Base-by-base conservation (phyloP, 1,140 invertebrate genomes). In the Meloidogyne chitwoodi region DNA sequence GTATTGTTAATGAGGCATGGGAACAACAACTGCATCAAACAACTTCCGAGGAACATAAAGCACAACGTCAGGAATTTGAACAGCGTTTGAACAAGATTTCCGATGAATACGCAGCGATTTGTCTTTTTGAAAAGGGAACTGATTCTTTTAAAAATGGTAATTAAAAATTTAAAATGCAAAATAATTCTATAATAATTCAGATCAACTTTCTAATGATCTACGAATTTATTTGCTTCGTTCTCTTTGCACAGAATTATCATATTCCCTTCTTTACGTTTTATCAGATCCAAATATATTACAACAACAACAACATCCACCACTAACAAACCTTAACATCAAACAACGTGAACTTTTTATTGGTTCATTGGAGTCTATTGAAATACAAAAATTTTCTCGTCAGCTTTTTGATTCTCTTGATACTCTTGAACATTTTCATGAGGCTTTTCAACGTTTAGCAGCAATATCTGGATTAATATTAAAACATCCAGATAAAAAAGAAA, bases 401-500 rank as follows among this genome's bases (percentile, higher is more conserved):
- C 71, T 81, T n/a, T 81, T 83, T 66, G 66, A 81, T 62, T 34
- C 29, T 29, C 38, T 80, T 10, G 61, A 71, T 19, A 34, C 48
- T 26, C 19, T 81, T 26, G 72, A 67, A 19, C 38, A 61, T 19
- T 81, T 81, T 65, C 80, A 81, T 34, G 80, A 81, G 19, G 64
- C 80, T 16, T 80, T 83, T 16, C 41, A 61, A 29, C 34, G 61
- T n/a, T 64, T 81, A 12, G 19, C 44, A 26, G 29, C 26, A 34
- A 44, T 38, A 16, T 72, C 44, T 24, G 80, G 80, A 14, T 38
- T 83, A 41, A 38, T 81, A 2, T 19, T 81, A 11, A 41, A 70
- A 64, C 77, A 78, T 19, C 80, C 80, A 19, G 80, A 81, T 69
- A 81, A 83, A 83, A 80, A 24, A 19, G 63, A 61, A 12, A 68